Evolutionary conservation across 2,113 vertebrate genomes (phyloP).

Genomic region (Malurus alboscapulatus): DNA sequence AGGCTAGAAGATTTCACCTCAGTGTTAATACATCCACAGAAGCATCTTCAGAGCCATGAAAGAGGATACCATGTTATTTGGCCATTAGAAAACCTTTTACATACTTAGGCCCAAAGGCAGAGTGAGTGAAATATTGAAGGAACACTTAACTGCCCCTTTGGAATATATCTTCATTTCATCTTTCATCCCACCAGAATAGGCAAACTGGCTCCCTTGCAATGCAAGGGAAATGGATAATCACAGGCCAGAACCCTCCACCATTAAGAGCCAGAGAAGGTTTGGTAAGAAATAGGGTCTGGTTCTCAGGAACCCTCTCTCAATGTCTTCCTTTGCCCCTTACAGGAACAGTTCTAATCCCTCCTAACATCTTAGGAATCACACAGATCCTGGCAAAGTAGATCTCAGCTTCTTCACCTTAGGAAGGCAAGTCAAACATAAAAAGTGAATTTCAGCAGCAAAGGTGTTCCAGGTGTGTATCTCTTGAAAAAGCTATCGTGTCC

Average conservation of each 20-base stretch:
- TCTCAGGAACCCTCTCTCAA: neutral
- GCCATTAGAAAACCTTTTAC: neutral
- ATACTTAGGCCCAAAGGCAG: neutral
- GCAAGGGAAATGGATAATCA: neutral
- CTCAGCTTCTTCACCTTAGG: neutral
- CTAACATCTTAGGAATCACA: neutral
- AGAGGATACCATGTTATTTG: neutral
- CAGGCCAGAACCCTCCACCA: neutral
- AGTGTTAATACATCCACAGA: neutral
- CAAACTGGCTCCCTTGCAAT: neutral
- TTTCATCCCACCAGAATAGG: neutral
- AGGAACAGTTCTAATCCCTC: neutral
- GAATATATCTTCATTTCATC: neutral
- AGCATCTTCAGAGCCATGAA: neutral
- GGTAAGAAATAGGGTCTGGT: neutral
- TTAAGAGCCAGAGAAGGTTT: neutral
- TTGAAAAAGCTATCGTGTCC: neutral
- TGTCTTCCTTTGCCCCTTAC: neutral
- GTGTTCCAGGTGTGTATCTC: neutral
- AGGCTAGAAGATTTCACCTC: neutral
- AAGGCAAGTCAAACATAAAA: neutral
- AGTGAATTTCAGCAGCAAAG: neutral
- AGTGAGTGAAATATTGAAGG: neutral
- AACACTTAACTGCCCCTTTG: neutral
- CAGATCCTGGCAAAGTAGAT: neutral